These are phyloP conservation scores for Stramonita haemastoma DNA, from an alignment of 2,888 invertebrate species.

Conservation along the genomic window DNA sequence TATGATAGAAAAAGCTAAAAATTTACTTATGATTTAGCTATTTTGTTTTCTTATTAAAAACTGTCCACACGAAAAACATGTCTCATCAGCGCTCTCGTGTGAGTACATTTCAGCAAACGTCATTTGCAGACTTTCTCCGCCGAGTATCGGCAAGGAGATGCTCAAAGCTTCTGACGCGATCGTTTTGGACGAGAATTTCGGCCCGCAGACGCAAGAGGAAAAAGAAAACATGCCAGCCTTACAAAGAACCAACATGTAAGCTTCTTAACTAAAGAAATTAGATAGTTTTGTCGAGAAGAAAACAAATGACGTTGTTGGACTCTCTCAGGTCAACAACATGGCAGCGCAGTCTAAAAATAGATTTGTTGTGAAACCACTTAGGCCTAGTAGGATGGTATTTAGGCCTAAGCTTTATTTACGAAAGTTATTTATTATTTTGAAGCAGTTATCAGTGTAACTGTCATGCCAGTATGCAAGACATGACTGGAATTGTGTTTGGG, in stretches of 20 bases:
- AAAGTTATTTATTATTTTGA: no score
- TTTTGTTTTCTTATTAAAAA: background rate
- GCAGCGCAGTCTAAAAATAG: constrained; percentile 40
- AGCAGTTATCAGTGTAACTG: no score
- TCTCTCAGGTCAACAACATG: constrained; percentile 43
- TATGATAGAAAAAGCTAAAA: background rate
- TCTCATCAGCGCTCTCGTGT: constrained; percentile 17
- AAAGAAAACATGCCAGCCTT: constrained; percentile 75
- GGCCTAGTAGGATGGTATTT: background rate
- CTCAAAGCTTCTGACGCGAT: constrained; percentile 74
- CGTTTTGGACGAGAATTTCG: constrained; percentile 76
- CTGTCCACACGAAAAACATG: background rate
- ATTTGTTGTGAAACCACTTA: background rate
- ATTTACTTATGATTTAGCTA: background rate
- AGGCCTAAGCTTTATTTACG: no score
- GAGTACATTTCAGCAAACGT: constrained; percentile 35
- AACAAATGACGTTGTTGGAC: constrained; percentile 39
- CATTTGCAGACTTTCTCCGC: constrained; percentile 34
- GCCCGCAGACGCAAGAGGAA: constrained; percentile 73
- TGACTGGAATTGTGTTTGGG: no score
- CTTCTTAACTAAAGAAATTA: constrained; percentile 38
- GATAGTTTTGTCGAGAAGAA: background rate
- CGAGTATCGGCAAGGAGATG: constrained; percentile 53
- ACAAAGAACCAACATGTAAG: constrained; percentile 72
- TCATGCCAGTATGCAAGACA: no score